Base-by-base conservation (phyloP, 2,113 vertebrate species). In the Machaerirhynchus nigripectus region DNA sequence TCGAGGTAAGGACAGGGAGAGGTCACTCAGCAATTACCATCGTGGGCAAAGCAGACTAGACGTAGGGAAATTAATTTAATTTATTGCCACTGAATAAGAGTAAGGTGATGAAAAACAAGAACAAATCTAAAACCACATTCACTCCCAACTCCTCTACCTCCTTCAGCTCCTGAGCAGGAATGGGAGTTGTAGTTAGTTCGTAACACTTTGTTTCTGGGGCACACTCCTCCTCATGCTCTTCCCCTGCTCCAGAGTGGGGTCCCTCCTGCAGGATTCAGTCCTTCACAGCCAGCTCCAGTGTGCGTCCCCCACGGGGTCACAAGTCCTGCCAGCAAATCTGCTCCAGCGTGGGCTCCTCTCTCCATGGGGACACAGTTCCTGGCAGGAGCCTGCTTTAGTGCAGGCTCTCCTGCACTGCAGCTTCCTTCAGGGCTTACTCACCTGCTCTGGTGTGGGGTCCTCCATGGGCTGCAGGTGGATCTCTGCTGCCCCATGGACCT, bases 401-500 rank as follows among this genome's bases (percentile, higher is more conserved):
- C 33, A 18, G 21, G 6, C 7, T 65, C 27, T 77, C 7, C 31
- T 9, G 1, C 3, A 4, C 26, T 59, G 15, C 37, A 71, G 2
- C 28, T 49, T 42, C 46, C 46, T 53, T 61, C 40, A 17, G 50
- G 33, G 17, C 8, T 57, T 18, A 39, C 8, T 9, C 21, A 22
- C 31, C 11, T 42, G 37, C 52, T 57, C 37, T 0, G 0, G 4
- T 0, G 0, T 39, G 2, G 40, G 13, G 7, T 30, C 11, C 3
- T 60, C 26, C 31, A 15, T 0, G 2, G 22, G 17, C 69, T 84
- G 47, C 53, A 63, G n/a, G 40, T 53, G 39, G 24, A 39, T 26
- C 13, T 69, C 31, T 59, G 26, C 44, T 55, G 5, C 59, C 15
- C 6, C 1, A 0, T 18, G 19, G 3, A 1, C 22, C 23, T 71